Percentiles rank a stretch among this genome's conserved stretches.
Evolutionary conservation across 2,113 vertebrate species (phyloP).

Genomic region (Chauna torquata): DNA sequence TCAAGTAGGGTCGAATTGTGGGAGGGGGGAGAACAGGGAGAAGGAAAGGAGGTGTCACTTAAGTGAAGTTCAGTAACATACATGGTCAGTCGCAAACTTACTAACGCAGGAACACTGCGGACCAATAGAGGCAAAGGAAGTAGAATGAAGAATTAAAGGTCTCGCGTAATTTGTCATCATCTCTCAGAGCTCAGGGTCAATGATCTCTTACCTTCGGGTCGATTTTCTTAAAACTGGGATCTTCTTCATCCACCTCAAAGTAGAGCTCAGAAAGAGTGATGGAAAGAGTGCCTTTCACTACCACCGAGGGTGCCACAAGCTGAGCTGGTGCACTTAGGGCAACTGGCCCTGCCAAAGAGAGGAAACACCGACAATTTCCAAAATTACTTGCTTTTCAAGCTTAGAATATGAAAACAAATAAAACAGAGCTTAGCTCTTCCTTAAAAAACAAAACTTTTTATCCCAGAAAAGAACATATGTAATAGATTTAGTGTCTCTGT

Average conservation of each 20-base stretch:
- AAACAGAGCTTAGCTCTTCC: background rate
- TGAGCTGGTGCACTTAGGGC: constrained; percentile 90
- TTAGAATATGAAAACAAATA: background rate
- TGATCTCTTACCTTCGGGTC: constrained; percentile 93
- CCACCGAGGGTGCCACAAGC: constrained; percentile 89
- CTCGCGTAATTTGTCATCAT: constrained; percentile 60
- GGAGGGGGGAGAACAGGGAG: constrained; percentile 1
- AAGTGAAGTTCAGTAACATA: constrained; percentile 45
- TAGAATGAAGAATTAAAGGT: constrained; percentile 62
- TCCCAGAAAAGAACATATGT: constrained; percentile 17
- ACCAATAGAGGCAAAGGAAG: constrained; percentile 3
- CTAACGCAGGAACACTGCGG: background rate
- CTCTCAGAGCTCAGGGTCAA: constrained; percentile 54
- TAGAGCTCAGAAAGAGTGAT: constrained; percentile 94
- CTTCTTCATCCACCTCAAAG: constrained; percentile 99
- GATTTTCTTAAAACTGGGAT: constrained; percentile 91
- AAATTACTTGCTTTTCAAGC: background rate
- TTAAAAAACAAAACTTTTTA: constrained; percentile 7
- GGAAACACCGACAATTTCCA: constrained; percentile 26
- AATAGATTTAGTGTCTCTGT: constrained; percentile 47
- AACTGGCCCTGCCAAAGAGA: constrained; percentile 85
- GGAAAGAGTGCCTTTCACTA: constrained; percentile 92
- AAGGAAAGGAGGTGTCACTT: constrained; percentile 47
- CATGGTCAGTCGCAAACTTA: constrained; percentile 31
- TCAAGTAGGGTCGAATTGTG: constrained; percentile 52